Evolutionary conservation across 2,113 vertebrate species (phyloP).

Genomic region (Myrmecobius fasciatus): DNA sequence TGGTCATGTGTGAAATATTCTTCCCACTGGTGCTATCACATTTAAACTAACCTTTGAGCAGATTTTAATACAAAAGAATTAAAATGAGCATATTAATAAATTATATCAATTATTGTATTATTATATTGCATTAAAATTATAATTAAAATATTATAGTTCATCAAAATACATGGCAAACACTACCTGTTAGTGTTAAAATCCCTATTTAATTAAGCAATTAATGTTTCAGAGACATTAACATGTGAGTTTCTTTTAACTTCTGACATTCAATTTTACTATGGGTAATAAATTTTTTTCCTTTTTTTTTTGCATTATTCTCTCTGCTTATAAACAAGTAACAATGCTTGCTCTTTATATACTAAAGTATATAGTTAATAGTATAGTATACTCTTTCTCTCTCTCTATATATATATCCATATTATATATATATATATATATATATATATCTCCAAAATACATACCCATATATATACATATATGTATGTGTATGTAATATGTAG

Average conservation of each 20-base stretch:
- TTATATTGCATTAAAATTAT: too few species aligned
- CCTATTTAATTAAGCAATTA: neutral
- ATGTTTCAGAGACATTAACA: neutral
- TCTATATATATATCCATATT: too few species aligned
- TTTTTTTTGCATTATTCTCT: neutral
- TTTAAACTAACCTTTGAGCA: neutral
- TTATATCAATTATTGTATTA: too few species aligned
- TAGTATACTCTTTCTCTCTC: too few species aligned
- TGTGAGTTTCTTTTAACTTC: neutral
- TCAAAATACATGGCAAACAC: neutral
- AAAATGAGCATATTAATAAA: neutral
- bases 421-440: too few species aligned
- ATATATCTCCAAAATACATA: too few species aligned
- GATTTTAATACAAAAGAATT: neutral
- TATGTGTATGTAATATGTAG: too few species aligned
- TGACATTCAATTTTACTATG: neutral
- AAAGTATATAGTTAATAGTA: too few species aligned
- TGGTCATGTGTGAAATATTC: neutral
- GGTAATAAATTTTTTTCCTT: neutral
- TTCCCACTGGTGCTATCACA: neutral
- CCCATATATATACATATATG: too few species aligned
- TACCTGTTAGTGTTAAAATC: neutral
- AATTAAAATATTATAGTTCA: neutral
- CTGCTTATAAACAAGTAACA: neutral
- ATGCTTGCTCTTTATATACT: neutral